Evolutionary conservation across 1,140 invertebrate genomes (phyloP), one percentile per base, ranked within the genome.

Genomic region (Pseudomyrmex pallidus): DNA sequence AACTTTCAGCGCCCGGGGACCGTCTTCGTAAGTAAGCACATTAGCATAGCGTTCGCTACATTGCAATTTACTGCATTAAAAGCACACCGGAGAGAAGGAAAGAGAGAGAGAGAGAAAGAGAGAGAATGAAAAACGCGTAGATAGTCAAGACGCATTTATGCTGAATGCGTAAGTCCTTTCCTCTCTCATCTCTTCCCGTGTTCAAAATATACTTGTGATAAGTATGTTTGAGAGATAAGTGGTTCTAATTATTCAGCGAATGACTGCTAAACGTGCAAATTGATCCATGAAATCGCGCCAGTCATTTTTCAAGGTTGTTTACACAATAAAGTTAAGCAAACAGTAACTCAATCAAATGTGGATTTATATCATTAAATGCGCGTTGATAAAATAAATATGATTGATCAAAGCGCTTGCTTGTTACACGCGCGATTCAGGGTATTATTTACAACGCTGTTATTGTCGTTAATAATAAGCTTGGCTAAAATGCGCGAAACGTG

Each of bases 51-150:
- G 82, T 85, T 90, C 63, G 84, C 85, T 87, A 73, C 88, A 87
- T 91, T 90, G 89, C 90, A 90, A 92, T 91, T 92, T 91, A 91
- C 85, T 89, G 87, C 83, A 86, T 88, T 89, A 90, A 90, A 66
- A 72, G 82, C 50, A 67, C 62, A 74, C 54, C 66, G 85, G 66
- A 85, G 70, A 68, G 80, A 25, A 50, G 74, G 48, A 59, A 22
- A 50, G 48, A n/a, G 56, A 85, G 64, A 68, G 80, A 46, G 52
- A 76, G 54, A 59, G 44, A 50, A 35, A n/a, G 56, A 85, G 66
- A 85, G 54, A 59, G 44, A 50, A 35, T 35, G 35, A 35, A 35
- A 7, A 74, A 17, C n/a, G 74, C 62, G 50, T 46, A 22, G 68
- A 62, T 61, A n/a, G 52, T 15, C 59, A 35, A 63, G 48, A 74